phyloP scores from a whole-genome alignment of 2,888 invertebrate species.

The Drosophila fungiperda region DNA sequence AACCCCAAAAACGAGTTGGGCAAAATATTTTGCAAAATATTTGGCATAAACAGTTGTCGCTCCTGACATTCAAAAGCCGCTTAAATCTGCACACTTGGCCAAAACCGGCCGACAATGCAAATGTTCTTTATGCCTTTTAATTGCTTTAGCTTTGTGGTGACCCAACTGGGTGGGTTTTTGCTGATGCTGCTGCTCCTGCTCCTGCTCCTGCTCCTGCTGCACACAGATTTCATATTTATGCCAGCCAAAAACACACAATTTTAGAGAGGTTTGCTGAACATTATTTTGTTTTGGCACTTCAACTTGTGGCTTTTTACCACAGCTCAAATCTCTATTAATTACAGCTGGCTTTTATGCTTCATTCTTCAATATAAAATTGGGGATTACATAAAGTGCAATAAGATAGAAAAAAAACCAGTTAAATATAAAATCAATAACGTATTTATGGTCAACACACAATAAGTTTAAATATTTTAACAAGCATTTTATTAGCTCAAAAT shows the following conservation, averaged over 20 bases:
- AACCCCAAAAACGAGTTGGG: conserved; percentile 20
- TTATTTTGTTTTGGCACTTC: conserved; percentile 25
- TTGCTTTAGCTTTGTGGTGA: conserved; percentile 49
- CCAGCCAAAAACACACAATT: not conserved
- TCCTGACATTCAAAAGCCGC: conserved; percentile 56
- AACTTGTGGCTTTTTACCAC: conserved; percentile 24
- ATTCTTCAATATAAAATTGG: not conserved
- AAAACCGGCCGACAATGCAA: conserved; percentile 52
- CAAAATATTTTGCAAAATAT: conserved; percentile 56
- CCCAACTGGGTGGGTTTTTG: conserved; percentile 2
- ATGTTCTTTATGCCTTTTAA: conserved; percentile 53
- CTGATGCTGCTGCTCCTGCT: not conserved
- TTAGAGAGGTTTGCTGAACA: not conserved
- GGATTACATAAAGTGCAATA: not conserved
- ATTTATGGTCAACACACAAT: not conserved
- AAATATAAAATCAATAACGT: not conserved
- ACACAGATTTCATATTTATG: not conserved
- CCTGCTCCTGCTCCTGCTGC: too few relatives aligned
- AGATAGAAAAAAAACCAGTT: too few relatives aligned
- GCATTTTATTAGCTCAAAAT: not conserved
- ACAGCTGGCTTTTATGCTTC: conserved; percentile 2
- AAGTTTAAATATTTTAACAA: not conserved
- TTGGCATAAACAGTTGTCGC: conserved; percentile 59
- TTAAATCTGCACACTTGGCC: conserved; percentile 60
- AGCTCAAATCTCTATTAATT: conserved; percentile 26